A percentile compares a stretch with the other conserved stretches of the same genome.
Conservation (phyloP, 2,113 vertebrate genomes). For the Canis aureus region DNA sequence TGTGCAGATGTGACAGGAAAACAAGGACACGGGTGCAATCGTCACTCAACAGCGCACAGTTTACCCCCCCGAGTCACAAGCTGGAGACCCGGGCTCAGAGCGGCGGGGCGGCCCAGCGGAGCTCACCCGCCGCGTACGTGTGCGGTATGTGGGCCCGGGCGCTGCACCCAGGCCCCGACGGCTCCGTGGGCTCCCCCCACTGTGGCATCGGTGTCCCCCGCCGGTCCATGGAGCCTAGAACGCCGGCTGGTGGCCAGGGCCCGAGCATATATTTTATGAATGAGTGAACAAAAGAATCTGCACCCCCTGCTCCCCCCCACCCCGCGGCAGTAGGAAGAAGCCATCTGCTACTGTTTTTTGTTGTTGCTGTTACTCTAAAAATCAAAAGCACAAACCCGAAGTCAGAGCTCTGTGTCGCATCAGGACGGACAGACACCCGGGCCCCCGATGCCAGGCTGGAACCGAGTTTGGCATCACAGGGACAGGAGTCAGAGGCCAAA, state of each 20-base stretch:
- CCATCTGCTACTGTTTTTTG: slow-evolving; percentile 71
- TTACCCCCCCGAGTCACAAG: background rate
- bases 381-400: background rate
- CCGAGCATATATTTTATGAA: slow-evolving; percentile 59
- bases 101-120: accelerated
- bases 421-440: background rate
- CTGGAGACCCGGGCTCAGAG: background rate
- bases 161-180: accelerated
- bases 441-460: accelerated
- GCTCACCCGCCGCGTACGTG: accelerated
- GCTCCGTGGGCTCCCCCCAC: accelerated
- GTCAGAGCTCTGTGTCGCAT: background rate
- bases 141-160: accelerated
- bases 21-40: too few relatives aligned
- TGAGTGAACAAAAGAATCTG: background rate
- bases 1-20: background rate
- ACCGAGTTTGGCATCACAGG: accelerated
- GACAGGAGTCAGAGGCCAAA: too few relatives aligned
- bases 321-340: background rate
- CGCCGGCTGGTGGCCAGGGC: accelerated
- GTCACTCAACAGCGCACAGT: accelerated
- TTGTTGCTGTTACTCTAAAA: background rate
- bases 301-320: background rate
- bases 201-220: accelerated
- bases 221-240: accelerated